Evolutionary conservation across 2,888 invertebrate genomes (phyloP).

Genomic region (Venustoraphidia nigricollis): DNA sequence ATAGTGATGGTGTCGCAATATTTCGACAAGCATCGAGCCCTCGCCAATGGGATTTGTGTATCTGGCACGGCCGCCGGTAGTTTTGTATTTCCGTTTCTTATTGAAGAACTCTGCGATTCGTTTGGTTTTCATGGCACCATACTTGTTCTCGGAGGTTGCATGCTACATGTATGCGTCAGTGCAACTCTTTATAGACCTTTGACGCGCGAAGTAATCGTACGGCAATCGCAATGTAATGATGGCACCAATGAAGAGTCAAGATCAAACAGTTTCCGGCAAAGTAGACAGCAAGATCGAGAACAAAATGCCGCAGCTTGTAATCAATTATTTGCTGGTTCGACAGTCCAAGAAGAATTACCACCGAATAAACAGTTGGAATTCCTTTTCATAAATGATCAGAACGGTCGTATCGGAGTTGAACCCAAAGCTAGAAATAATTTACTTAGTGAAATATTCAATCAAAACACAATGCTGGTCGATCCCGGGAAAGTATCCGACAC

Average conservation of each 20-base stretch:
- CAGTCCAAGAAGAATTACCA: conserved; percentile 1
- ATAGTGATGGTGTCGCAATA: conserved; percentile 69
- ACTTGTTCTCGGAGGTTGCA: conserved; percentile 49
- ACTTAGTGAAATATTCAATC: conserved; percentile 26
- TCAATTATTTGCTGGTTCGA: no score
- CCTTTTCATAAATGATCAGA: conserved; percentile 7
- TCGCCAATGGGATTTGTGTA: conserved; percentile 68
- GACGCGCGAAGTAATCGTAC: conserved; percentile 15
- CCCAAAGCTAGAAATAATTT: conserved; percentile 20
- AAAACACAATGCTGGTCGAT: conserved; percentile 21
- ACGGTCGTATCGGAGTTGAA: conserved; percentile 1
- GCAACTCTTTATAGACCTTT: conserved; percentile 50
- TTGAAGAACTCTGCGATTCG: conserved; percentile 49
- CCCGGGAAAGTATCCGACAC: conserved; percentile 23
- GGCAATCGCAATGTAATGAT: conserved; percentile 6
- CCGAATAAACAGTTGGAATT: conserved; percentile 8
- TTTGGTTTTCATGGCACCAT: conserved; percentile 62
- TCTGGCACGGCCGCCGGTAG: conserved; percentile 69
- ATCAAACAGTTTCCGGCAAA: not conserved
- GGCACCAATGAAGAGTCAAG: conserved; percentile 1
- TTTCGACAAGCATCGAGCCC: conserved; percentile 60
- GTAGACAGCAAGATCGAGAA: conserved; percentile 5
- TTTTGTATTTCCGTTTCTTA: conserved; percentile 59
- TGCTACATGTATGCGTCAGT: conserved; percentile 59
- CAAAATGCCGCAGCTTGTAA: conserved; percentile 7